Evolutionary conservation across 2,888 invertebrate species (phyloP).

Genomic region (Ophion costatus): DNA sequence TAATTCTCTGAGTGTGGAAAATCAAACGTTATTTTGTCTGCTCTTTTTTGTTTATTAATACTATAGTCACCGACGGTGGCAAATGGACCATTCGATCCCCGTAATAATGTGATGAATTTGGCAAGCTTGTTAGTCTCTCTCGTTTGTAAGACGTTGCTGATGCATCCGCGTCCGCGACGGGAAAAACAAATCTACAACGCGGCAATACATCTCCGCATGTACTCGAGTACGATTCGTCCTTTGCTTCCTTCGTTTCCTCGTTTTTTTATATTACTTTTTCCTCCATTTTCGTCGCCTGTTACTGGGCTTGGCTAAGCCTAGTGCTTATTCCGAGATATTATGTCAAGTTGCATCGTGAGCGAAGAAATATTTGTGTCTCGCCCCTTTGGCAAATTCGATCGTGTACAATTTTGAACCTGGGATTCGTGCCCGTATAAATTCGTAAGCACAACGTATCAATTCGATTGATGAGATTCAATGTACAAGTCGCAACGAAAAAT

Average conservation of each 20-base stretch:
- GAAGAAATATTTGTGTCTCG: constrained; percentile 26
- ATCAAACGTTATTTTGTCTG: constrained; percentile 23
- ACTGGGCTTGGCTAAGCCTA: constrained; percentile 27
- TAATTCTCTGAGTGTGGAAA: constrained; percentile 41
- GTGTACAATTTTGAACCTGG: constrained; percentile 46
- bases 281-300: not conserved
- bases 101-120: constrained; percentile 64
- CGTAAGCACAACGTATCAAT: constrained; percentile 23
- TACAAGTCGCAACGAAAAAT: constrained; percentile 3
- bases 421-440: too few species aligned
- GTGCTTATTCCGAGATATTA: constrained; percentile 48
- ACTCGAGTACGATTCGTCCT: constrained; percentile 41
- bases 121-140: constrained; percentile 61
- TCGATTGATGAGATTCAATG: constrained; percentile 16
- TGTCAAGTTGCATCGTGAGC: constrained; percentile 47
- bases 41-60: constrained; percentile 57
- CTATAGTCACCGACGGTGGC: constrained; percentile 56
- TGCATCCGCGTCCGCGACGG: constrained; percentile 13
- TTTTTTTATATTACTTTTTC: constrained; percentile 4
- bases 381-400: constrained; percentile 38
- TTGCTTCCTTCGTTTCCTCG: not conserved
- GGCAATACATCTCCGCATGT: constrained; percentile 14
- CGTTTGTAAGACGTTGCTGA: constrained; percentile 18
- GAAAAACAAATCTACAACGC: not conserved
- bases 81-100: constrained; percentile 52